Base-by-base conservation (phyloP, 35 echinoderm and acorn worm genomes). In the Chiridota heheva region DNA sequence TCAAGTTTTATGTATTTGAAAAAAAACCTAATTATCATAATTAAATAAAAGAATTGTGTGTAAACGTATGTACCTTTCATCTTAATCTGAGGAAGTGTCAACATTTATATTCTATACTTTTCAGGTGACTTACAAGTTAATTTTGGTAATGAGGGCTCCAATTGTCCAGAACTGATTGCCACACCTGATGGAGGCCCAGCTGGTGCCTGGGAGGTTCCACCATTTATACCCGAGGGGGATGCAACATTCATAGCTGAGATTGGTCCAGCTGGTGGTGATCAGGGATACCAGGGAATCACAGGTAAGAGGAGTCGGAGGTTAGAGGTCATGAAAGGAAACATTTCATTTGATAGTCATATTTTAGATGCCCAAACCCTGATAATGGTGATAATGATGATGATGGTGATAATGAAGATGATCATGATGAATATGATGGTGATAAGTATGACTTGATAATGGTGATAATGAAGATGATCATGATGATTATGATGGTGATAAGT, bases 251-350 rank as follows among this genome's bases (percentile, higher is more conserved):
- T 43, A 36, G 88, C 65, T 49, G 47, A 66, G 25, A 91, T 91
- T 60, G 88, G 88, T 7, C 81, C 73, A n/a, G 44, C 88, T 31
- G 88, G 88, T 15, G 82, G 88, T 26, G 0, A 30, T 1, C 46
- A 70, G 36, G 88, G 88, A 4, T 91, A 91, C 49, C 60, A 84
- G 62, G 72, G 82, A 12, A 85, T 91, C 22, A 91, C 88, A 62
- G 88, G 88, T 91, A 62, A 58, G 81, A 61, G 34, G 2, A 59
- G 6, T 36, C 3, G 18, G 18, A 77, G 25, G 7, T 17, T 18
- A 32, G 12, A 15, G 31, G 17, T 0, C 31, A 66, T 16, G 15
- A 66, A 18, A 18, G 15, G 15, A 30, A n/a, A n/a, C n/a, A n/a
- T n/a, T n/a, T n/a, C n/a, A n/a, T n/a, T 33, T 33, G 65, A 34